A percentile compares a stretch with the other conserved stretches of the same genome.
phyloP scores from a whole-genome alignment of 2,113 vertebrate genomes.

The Gracilinanus agilis region DNA sequence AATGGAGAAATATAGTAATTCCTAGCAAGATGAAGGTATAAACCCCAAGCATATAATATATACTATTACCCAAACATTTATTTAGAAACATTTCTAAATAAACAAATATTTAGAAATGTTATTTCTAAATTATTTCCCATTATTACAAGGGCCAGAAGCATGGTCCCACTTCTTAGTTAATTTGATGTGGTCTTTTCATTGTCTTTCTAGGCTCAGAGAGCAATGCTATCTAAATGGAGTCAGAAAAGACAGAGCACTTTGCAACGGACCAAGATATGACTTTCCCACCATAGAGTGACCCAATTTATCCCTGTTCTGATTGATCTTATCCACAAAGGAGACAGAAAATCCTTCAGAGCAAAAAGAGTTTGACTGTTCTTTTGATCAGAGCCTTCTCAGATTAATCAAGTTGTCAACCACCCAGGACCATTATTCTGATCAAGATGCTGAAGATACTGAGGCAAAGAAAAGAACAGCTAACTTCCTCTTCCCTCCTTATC shows the following conservation, averaged over 20 bases:
- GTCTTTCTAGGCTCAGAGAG: slow-evolving; percentile 16
- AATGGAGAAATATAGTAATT: not conserved
- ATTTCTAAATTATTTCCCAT: not conserved
- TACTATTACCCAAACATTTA: not conserved
- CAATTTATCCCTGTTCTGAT: slow-evolving; percentile 58
- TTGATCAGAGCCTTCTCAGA: slow-evolving; percentile 55
- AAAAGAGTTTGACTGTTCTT: slow-evolving; percentile 62
- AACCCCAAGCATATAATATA: not conserved
- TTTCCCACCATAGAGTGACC: slow-evolving; percentile 44
- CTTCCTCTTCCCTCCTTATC: not conserved
- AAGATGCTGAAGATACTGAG: slow-evolving; percentile 34
- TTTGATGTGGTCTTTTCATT: slow-evolving; percentile 41
- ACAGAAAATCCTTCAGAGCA: slow-evolving; percentile 66
- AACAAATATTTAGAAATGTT: too few species aligned
- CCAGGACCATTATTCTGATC: slow-evolving; percentile 48
- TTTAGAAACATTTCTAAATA: too few species aligned
- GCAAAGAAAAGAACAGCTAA: slow-evolving; percentile 13
- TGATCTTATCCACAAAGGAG: slow-evolving; percentile 67
- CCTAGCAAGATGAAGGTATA: not conserved
- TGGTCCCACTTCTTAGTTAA: not conserved
- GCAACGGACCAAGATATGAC: slow-evolving; percentile 37
- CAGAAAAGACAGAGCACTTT: slow-evolving; percentile 56
- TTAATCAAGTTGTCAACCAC: slow-evolving; percentile 73
- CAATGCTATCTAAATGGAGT: slow-evolving; percentile 40
- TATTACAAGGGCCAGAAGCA: not conserved